A percentile compares a stretch with the other conserved stretches of the same genome.
These are phyloP conservation scores for Rhincodon typus DNA, from an alignment of 2,797 vertebrate species.

Conservation along the genomic window DNA sequence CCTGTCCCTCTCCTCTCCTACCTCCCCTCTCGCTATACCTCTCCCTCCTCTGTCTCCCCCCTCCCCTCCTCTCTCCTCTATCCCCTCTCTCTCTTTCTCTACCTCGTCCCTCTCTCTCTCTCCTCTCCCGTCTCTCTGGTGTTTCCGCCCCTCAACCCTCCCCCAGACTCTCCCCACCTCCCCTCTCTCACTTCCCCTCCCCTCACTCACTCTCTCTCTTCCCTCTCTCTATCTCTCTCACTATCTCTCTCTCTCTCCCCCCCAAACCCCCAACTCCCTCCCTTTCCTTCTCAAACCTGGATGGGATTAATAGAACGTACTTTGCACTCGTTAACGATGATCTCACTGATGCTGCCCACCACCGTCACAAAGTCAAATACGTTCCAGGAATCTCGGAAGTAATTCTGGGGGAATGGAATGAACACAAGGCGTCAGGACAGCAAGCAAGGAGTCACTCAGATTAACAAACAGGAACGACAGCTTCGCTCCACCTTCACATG, in stretches of 20 bases:
- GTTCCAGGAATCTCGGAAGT: conserved; percentile 97
- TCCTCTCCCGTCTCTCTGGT: no score
- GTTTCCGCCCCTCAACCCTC: no score
- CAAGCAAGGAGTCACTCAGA: neutral
- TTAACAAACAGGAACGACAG: no score
- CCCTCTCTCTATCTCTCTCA: neutral
- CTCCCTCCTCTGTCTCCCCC: neutral
- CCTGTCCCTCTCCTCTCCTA: no score
- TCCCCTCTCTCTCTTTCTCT: neutral
- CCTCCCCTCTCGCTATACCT: no score
- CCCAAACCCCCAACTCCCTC: neutral
- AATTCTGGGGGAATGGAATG: conserved; percentile 69
- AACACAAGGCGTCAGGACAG: conserved; percentile 7
- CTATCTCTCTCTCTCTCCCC: neutral
- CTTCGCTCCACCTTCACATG: no score
- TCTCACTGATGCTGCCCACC: conserved; percentile 93
- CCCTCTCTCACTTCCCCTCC: no score
- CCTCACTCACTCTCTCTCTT: neutral
- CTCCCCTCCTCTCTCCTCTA: neutral
- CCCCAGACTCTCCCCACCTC: no score
- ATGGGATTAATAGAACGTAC: conserved; percentile 49
- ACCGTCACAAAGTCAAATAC: conserved; percentile 99
- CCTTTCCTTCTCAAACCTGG: neutral
- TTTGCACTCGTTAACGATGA: conserved; percentile 82
- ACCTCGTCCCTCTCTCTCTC: neutral